A percentile compares a stretch with the other conserved stretches of the same genome.
Evolutionary conservation across 2,888 invertebrate genomes (phyloP).

Genomic region (Heliconius hortense): DNA sequence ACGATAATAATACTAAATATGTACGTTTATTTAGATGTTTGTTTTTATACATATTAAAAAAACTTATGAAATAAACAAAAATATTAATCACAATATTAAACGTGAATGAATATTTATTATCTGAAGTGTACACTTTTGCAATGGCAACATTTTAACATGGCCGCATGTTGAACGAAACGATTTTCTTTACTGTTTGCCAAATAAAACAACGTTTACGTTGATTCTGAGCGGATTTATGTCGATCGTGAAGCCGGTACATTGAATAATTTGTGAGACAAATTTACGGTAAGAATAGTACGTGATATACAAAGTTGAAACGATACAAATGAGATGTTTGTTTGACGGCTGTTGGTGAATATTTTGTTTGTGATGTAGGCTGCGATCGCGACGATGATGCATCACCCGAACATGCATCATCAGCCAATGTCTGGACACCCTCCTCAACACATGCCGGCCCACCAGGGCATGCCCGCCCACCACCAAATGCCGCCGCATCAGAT

Average conservation of each 20-base stretch:
- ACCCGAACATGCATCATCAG: constrained; percentile 82
- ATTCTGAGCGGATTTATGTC: constrained; percentile 71
- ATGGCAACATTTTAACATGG: constrained; percentile 84
- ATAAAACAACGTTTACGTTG: constrained; percentile 65
- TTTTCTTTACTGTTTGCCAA: constrained; percentile 93
- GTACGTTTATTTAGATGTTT: no score
- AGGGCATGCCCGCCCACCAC: constrained; percentile 80
- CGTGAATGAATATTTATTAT: not conserved
- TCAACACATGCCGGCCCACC: constrained; percentile 75
- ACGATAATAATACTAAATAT: no score
- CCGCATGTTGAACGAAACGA: constrained; percentile 90
- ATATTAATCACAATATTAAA: not conserved
- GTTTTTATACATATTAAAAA: no score
- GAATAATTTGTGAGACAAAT: constrained; percentile 55
- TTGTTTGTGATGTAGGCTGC: constrained; percentile 70
- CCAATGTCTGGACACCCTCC: constrained; percentile 78
- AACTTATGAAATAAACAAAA: not conserved
- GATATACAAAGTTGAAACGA: constrained; percentile 59
- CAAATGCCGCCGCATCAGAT: constrained; percentile 84
- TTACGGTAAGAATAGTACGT: constrained; percentile 59
- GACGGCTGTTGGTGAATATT: constrained; percentile 56
- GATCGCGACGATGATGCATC: constrained; percentile 79
- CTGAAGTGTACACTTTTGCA: not conserved
- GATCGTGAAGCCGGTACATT: constrained; percentile 59
- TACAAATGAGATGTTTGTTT: constrained; percentile 65